These are phyloP conservation scores for Girardinus metallicus DNA, from an alignment of 2,797 vertebrate genomes.

Conservation along the genomic window DNA sequence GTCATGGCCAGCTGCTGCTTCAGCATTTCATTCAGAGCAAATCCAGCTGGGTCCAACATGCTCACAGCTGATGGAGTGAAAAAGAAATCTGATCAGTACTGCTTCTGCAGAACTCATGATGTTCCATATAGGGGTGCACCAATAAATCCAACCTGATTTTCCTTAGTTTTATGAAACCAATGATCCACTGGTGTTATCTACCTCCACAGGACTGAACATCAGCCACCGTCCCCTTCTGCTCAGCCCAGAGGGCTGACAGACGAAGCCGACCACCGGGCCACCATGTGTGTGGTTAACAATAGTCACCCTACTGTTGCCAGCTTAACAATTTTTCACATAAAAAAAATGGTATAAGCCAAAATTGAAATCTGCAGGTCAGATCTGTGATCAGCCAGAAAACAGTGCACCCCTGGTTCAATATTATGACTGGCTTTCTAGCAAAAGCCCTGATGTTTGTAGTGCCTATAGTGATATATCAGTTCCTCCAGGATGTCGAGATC, in stretches of 20 bases:
- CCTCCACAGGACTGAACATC: background rate
- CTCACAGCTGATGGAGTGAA: slow-evolving; percentile 77
- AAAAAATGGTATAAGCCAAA: no score
- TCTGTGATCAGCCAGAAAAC: no score
- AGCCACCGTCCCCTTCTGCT: background rate
- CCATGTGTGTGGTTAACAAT: no score
- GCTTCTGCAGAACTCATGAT: background rate
- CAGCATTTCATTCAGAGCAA: slow-evolving; percentile 82
- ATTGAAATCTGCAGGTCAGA: no score
- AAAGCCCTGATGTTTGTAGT: background rate
- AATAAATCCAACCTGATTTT: background rate
- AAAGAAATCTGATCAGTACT: background rate
- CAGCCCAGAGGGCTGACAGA: no score
- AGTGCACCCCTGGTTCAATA: background rate
- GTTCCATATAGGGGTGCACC: background rate
- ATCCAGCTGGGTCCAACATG: slow-evolving; percentile 74
- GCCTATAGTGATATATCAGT: background rate
- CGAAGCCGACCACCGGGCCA: no score
- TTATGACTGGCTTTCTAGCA: background rate
- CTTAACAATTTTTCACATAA: no score
- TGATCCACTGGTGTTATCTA: background rate
- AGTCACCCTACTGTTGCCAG: no score
- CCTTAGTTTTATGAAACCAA: background rate
- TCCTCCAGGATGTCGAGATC: no score
- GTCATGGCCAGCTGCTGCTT: slow-evolving; percentile 87